Conservation (phyloP, 2,888 invertebrate species). For the Lomographa bimaculata region DNA sequence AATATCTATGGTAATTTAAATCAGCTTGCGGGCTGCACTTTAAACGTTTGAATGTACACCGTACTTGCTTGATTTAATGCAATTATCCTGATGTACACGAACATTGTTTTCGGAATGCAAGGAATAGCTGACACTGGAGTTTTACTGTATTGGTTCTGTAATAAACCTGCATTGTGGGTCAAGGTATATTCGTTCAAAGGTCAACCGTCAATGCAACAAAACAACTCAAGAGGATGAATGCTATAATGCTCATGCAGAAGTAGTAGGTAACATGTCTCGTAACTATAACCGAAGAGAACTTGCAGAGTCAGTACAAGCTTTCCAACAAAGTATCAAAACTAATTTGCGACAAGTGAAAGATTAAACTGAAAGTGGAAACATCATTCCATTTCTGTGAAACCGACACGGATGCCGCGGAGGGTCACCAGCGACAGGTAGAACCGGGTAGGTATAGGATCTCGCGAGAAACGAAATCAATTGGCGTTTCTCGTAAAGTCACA, state of each 20-base stretch:
- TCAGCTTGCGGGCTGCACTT: constrained; percentile 8
- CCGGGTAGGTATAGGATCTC: constrained; percentile 20
- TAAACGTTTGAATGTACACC: constrained; percentile 4
- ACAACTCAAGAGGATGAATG: no score
- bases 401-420: constrained; percentile 12
- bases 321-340: no score
- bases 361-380: constrained; percentile 18
- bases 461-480: constrained; percentile 40
- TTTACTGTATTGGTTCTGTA: constrained; percentile 8
- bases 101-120: constrained; percentile 14
- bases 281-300: no score
- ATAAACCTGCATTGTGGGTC: constrained; percentile 16
- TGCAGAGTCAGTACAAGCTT: no score
- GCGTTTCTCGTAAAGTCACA: constrained; percentile 52
- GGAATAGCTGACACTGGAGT: constrained; percentile 15
- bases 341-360: background rate
- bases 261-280: no score
- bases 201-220: background rate
- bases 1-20: constrained; percentile 15
- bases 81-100: constrained; percentile 15
- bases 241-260: no score
- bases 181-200: constrained; percentile 4
- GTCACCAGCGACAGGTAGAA: constrained; percentile 2
- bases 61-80: constrained; percentile 8
- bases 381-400: constrained; percentile 14